These are phyloP conservation scores for Spodoptera picta DNA, from an alignment of 2,888 invertebrate genomes.

Conservation along the genomic window DNA sequence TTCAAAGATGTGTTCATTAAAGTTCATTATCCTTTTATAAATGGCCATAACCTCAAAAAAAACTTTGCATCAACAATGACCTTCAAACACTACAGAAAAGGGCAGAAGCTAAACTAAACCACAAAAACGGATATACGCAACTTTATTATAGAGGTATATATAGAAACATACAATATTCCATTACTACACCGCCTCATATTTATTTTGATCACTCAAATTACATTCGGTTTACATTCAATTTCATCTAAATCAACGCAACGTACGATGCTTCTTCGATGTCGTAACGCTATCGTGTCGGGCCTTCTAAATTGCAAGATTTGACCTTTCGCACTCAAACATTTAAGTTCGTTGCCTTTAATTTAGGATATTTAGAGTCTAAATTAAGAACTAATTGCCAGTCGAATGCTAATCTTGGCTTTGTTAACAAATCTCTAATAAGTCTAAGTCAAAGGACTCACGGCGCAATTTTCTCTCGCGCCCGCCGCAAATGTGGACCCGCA, in stretches of 20 bases:
- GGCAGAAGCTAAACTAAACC: too few relatives aligned
- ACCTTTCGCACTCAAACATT: slow-evolving; percentile 68
- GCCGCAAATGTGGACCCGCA: too few relatives aligned
- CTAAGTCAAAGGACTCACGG: not conserved
- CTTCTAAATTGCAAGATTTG: slow-evolving; percentile 76
- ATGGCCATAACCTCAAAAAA: too few relatives aligned
- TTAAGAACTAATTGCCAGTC: slow-evolving; percentile 52
- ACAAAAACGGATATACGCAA: too few relatives aligned
- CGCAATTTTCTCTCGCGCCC: too few relatives aligned
- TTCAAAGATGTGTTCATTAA: too few relatives aligned
- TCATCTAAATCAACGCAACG: slow-evolving; percentile 46
- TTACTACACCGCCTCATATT: slow-evolving; percentile 16
- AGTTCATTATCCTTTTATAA: too few relatives aligned
- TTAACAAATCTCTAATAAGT: slow-evolving; percentile 15
- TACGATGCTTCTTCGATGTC: slow-evolving; percentile 60
- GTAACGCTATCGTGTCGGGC: slow-evolving; percentile 66
- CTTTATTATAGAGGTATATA: not conserved
- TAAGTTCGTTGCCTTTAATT: slow-evolving; percentile 62
- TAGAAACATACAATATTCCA: slow-evolving; percentile 3
- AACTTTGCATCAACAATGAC: too few relatives aligned
- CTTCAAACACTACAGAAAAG: too few relatives aligned
- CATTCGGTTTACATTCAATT: slow-evolving; percentile 36
- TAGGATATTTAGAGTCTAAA: slow-evolving; percentile 58
- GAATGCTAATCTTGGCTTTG: slow-evolving; percentile 44
- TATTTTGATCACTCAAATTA: slow-evolving; percentile 44